Evolutionary conservation across 1,140 invertebrate species (phyloP).

Genomic region (Telenomus remus): DNA sequence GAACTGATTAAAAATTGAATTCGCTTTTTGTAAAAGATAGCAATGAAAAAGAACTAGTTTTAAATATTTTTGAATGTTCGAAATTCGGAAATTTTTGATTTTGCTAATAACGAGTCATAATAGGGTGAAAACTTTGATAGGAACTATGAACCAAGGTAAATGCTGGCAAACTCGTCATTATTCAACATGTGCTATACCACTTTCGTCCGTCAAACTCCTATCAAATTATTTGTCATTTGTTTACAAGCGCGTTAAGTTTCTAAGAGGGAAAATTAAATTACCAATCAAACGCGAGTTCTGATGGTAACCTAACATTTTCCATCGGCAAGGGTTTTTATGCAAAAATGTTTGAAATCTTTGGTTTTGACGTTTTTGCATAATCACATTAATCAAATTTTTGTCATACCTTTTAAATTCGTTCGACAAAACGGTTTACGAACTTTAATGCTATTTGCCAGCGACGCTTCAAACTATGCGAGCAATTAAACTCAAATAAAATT

Average conservation of each 20-base stretch:
- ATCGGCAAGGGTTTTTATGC: neutral
- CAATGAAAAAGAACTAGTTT: too few species aligned
- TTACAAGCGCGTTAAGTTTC: slow-evolving; percentile 5
- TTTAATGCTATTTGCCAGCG: slow-evolving; percentile 23
- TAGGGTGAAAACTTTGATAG: neutral
- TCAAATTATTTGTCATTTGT: slow-evolving; percentile 23
- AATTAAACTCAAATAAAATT: slow-evolving; percentile 11
- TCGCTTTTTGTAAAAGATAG: too few species aligned
- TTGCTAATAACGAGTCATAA: too few species aligned
- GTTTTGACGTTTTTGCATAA: slow-evolving; percentile 20
- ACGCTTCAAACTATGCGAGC: slow-evolving; percentile 1
- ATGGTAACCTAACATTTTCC: neutral
- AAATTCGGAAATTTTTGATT: too few species aligned
- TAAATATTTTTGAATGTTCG: too few species aligned
- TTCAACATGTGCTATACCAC: neutral
- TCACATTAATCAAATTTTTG: slow-evolving; percentile 37
- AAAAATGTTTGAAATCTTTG: neutral
- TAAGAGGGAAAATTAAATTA: neutral
- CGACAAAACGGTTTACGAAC: slow-evolving; percentile 31
- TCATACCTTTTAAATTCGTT: slow-evolving; percentile 20
- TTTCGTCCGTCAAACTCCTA: slow-evolving; percentile 7
- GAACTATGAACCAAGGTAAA: neutral
- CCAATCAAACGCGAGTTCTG: neutral
- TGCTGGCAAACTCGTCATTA: slow-evolving; percentile 6
- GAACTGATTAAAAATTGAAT: too few species aligned